Evolutionary conservation across 1,140 invertebrate species (phyloP), one percentile per base, ranked within the genome.

Genomic region (Lucilia cuprina): DNA sequence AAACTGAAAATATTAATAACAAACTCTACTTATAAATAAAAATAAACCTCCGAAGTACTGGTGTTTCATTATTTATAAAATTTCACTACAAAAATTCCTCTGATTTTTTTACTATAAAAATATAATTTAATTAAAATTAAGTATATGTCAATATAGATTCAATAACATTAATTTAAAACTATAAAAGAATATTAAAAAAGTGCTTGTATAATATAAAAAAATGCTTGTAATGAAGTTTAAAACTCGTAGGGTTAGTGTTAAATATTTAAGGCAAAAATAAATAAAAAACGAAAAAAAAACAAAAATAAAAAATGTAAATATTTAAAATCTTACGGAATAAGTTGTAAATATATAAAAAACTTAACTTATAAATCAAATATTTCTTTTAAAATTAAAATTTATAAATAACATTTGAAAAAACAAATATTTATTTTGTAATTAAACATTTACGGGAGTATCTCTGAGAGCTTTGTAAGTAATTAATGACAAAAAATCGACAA

Each of bases 171-270:
- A 13, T n/a, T 7, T 14, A 50, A 77, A 77, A 34, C 25, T 83
- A 74, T 55, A 77, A 34, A 83, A 77, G 5, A 14, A 35, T 34
- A 55, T 21, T 49, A 75, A 77, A 77, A 35, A 50, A 49, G 78
- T 49, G 49, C 49, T 82, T 19, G 75, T 55, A 83, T 49, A 74
- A 49, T 14, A 65, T 75, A 60, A 84, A 34, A 30, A 84, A 55
- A 65, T 49, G 83, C 83, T 82, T 80, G 41, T 34, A 77, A 30
- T 4, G 47, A 34, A 82, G 35, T 84, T 82, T 74, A 82, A 84
- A 82, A 84, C 83, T 84, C 83, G 83, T 84, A 84, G 83, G 77
- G 83, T 84, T 84, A 84, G 83, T 84, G 83, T 35, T 84, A 84
- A 65, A 41, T 74, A 25, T 60, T 10, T 84, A 84, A 82, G 83